These are phyloP conservation scores for Tamias sibiricus DNA, from an alignment of 2,113 vertebrate species.

Conservation along the genomic window DNA sequence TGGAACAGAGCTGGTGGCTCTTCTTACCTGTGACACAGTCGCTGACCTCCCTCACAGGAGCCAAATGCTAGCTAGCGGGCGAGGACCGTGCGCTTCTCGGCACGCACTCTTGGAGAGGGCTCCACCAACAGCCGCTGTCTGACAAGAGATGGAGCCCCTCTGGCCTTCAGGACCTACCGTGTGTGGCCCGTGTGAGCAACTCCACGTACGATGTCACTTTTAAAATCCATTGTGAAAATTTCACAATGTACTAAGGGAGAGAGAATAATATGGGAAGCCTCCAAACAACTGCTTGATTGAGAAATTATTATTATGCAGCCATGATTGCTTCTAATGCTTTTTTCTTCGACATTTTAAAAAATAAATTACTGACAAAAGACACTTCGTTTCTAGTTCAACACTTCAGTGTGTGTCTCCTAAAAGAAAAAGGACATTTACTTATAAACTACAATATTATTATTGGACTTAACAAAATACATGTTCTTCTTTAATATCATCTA, in stretches of 20 bases:
- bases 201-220: rapidly evolving
- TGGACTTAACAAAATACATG: background rate
- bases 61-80: rapidly evolving
- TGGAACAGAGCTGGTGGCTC: rapidly evolving
- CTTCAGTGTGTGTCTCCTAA: background rate
- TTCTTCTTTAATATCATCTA: background rate
- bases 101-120: background rate
- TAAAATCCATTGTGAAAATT: background rate
- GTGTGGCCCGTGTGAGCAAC: rapidly evolving
- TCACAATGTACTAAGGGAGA: background rate
- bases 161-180: rapidly evolving
- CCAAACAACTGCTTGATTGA: background rate
- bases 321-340: background rate
- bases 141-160: background rate
- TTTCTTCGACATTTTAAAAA: background rate
- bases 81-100: rapidly evolving
- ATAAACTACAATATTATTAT: background rate
- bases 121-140: rapidly evolving
- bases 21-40: rapidly evolving
- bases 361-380: background rate
- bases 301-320: too few relatives aligned
- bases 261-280: background rate
- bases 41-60: rapidly evolving
- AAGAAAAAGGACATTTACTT: background rate
- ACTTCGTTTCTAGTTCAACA: background rate